Base-by-base conservation (phyloP, 2,888 invertebrate genomes). In the Acheta domesticus region DNA sequence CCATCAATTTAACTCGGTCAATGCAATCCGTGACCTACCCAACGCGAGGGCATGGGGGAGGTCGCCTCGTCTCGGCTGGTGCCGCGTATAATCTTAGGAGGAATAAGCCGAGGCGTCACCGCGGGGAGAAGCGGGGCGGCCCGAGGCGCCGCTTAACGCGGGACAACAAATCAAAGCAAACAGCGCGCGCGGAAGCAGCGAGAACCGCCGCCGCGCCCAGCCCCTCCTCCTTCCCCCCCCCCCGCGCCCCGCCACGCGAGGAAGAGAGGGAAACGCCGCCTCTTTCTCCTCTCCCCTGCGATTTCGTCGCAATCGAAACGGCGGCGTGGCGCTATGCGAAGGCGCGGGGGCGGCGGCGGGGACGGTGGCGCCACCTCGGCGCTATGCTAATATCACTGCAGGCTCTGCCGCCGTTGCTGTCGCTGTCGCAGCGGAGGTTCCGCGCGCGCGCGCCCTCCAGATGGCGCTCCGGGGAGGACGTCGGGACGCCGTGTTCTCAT, bases 401-500 rank as follows among this genome's bases (percentile, higher is more conserved):
- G 36, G 36, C 36, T 36, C 23, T 36, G 36, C 36, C 36, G 36
- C 36, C 36, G 36, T 36, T 36, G 36, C 36, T 36, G 36, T 36
- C 36, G 36, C 8, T 36, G 36, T 36, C 8, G 36, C 36, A 36
- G 36, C 36, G 62, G 62, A 14, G 62, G 62, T 19, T 14, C 62
- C 16, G 62, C 62, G n/a, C 4, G 16, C 16, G 62, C 14, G 62
- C 16, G 11, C n/a, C 62, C 62, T 14, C 62, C 62, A 62, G 62
- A 62, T 62, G 62, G 62, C 62, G 62, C 62, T 62, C 62, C 62
- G 16, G 62, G 62, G 62, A 62, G 62, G 62, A 62, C 62, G 62
- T 62, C 62, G n/a, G 62, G 62, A 62, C 62, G 62, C 62, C 62
- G 62, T 62, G 62, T 62, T 62, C 62, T 62, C 62, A 62, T 62